These are phyloP conservation scores for Heterodera schachtii DNA, from an alignment of 1,140 invertebrate genomes.

Conservation along the genomic window DNA sequence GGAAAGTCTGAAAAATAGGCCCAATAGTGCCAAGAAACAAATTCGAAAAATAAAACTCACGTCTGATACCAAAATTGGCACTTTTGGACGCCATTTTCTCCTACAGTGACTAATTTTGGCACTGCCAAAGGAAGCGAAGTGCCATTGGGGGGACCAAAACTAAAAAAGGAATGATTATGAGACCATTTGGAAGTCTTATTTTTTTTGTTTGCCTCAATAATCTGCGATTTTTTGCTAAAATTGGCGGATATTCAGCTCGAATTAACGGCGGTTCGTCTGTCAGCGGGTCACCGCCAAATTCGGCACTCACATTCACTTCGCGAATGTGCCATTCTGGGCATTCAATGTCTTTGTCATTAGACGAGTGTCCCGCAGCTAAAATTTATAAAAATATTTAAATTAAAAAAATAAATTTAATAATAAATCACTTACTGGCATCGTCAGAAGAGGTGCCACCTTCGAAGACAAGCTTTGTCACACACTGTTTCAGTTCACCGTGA, in stretches of 20 bases:
- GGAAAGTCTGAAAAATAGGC: background rate
- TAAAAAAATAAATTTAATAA: too few relatives aligned
- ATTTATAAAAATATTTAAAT: background rate
- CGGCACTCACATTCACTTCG: background rate
- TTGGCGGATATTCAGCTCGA: background rate
- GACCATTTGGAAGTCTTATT: background rate
- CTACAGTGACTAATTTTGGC: background rate
- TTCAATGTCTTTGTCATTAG: background rate
- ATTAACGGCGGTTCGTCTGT: background rate
- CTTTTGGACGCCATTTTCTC: background rate
- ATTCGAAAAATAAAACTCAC: background rate
- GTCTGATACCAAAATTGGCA: constrained; percentile 8
- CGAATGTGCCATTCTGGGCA: background rate
- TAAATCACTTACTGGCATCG: background rate
- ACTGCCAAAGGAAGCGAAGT: background rate
- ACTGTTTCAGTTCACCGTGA: background rate
- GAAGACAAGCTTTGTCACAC: constrained; percentile 6
- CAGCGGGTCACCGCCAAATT: background rate
- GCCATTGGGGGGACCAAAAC: constrained; percentile 1
- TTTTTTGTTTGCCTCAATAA: background rate
- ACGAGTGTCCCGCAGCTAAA: background rate
- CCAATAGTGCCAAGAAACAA: background rate
- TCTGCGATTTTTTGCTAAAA: background rate
- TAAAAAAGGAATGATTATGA: background rate
- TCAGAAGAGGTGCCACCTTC: background rate